These are phyloP conservation scores for Aptenodytes forsteri DNA, from an alignment of 2,113 vertebrate genomes.

Conservation along the genomic window DNA sequence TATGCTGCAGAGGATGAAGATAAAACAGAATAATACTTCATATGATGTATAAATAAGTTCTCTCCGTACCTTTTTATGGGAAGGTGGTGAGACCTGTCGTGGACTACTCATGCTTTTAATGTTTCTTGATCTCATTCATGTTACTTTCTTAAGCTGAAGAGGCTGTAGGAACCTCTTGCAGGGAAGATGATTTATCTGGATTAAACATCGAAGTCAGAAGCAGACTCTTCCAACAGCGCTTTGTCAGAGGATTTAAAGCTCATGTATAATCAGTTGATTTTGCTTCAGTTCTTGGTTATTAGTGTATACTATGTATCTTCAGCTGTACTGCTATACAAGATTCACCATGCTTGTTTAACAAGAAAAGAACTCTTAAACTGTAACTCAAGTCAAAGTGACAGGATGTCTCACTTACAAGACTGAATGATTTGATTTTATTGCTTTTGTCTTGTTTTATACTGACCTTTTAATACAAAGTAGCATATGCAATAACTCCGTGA, in stretches of 20 bases:
- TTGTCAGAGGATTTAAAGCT: not conserved
- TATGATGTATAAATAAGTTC: not conserved
- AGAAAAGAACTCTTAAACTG: not conserved
- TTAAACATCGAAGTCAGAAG: not conserved
- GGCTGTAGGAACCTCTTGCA: not conserved
- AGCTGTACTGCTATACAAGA: not conserved
- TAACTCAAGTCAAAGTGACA: not conserved
- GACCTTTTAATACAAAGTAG: conserved; percentile 22
- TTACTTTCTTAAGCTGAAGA: not conserved
- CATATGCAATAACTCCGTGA: not conserved
- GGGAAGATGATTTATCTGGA: not conserved
- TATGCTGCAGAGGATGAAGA: conserved; percentile 82
- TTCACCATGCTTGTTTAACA: not conserved
- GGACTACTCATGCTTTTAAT: not conserved
- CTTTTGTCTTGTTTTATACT: conserved; percentile 45
- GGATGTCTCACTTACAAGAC: not conserved
- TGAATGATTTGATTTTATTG: conserved; percentile 24
- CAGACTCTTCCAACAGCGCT: not conserved
- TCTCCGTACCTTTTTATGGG: not conserved
- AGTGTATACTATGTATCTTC: not conserved
- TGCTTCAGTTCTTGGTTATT: not conserved
- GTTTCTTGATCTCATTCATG: not conserved
- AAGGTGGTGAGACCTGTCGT: not conserved
- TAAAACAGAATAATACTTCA: conserved; percentile 34
- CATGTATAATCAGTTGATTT: not conserved